A percentile compares a stretch with the other conserved stretches of the same genome.
These are phyloP conservation scores for Parochlus steinenii DNA, from an alignment of 2,888 invertebrate genomes.

Conservation along the genomic window DNA sequence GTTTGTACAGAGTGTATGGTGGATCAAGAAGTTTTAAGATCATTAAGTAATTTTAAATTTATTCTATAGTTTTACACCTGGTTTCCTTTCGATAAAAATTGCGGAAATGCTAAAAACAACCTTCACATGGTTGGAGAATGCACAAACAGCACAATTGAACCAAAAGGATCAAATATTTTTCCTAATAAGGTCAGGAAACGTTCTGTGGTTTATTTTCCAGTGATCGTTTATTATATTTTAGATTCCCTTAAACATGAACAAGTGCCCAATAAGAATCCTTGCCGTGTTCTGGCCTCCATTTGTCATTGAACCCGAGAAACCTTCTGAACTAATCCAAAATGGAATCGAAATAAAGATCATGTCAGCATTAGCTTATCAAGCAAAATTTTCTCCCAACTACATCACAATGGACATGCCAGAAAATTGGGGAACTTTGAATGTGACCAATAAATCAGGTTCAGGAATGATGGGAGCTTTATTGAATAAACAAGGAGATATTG, in stretches of 20 bases:
- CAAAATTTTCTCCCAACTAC: conserved; percentile 5
- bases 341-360: conserved; percentile 10
- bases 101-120: conserved; percentile 6
- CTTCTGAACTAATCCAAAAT: not conserved
- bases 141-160: not conserved
- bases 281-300: conserved; percentile 7
- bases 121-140: not conserved
- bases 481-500: conserved; percentile 3
- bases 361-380: not conserved
- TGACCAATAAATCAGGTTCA: conserved; percentile 1
- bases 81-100: conserved; percentile 11
- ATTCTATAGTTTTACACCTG: conserved; percentile 4
- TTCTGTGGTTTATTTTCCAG: too few species aligned
- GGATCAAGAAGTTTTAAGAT: too few species aligned
- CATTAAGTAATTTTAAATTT: too few species aligned
- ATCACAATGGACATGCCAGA: conserved; percentile 1
- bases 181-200: conserved; percentile 8
- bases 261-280: not conserved
- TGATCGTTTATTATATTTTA: too few species aligned
- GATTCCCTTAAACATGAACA: conserved; percentile 5
- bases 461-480: conserved; percentile 8
- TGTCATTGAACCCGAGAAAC: not conserved
- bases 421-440: conserved; percentile 8
- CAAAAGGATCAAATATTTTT: not conserved
- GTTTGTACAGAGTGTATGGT: too few species aligned